Evolutionary conservation across 2,797 vertebrate genomes (phyloP).

Genomic region (Neosilurus hyrtlii): DNA sequence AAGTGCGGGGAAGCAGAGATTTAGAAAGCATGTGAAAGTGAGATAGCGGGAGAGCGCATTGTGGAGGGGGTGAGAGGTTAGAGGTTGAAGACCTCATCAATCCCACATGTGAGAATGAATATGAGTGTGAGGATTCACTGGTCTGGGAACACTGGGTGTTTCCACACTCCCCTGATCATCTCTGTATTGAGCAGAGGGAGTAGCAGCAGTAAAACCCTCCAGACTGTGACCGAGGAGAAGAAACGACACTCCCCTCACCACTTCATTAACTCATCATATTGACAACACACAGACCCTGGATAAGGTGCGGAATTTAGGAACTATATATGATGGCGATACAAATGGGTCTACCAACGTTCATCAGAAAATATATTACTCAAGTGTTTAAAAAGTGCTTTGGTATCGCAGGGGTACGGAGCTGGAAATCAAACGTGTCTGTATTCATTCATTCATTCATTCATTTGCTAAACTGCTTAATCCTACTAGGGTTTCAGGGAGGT

Average conservation of each 20-base stretch:
- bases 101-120: slow-evolving; percentile 35
- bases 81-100: slow-evolving; percentile 49
- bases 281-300: not conserved
- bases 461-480: no score
- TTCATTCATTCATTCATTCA: not conserved
- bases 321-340: not conserved
- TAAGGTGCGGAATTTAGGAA: not conserved
- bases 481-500: no score
- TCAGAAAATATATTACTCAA: not conserved
- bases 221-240: slow-evolving; percentile 49
- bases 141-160: slow-evolving; percentile 41
- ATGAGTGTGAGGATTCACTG: slow-evolving; percentile 30
- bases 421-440: no score
- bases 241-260: slow-evolving; percentile 37
- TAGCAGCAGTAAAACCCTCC: slow-evolving; percentile 43
- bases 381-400: not conserved
- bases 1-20: slow-evolving; percentile 19
- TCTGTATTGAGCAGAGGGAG: slow-evolving; percentile 24
- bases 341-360: not conserved
- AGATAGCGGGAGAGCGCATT: not conserved
- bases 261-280: slow-evolving; percentile 54
- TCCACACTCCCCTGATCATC: slow-evolving; percentile 48
- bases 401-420: not conserved
- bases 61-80: slow-evolving; percentile 27
- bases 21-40: slow-evolving; percentile 16